phyloP scores from a whole-genome alignment of 2,797 vertebrate genomes.

The Apogon talboti region DNA sequence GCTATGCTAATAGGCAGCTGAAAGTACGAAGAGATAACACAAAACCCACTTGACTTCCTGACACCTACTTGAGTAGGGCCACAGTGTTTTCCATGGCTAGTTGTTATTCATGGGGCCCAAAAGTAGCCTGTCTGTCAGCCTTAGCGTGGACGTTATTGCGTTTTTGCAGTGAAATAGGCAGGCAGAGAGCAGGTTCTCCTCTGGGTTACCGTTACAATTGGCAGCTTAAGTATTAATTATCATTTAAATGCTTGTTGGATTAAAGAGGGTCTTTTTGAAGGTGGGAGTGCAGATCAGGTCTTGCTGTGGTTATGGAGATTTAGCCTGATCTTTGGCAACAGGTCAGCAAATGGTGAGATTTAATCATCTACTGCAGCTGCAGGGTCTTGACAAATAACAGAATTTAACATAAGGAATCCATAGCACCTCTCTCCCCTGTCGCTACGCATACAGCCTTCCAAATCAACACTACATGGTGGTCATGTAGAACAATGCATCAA shows the following conservation, averaged over 20 bases:
- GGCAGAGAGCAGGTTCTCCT: conserved; percentile 46
- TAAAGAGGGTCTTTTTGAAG: conserved; percentile 60
- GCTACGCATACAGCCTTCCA: background rate
- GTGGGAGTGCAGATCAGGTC: conserved; percentile 60
- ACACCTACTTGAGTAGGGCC: conserved; percentile 80
- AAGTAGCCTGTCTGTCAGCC: conserved; percentile 80
- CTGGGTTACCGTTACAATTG: conserved; percentile 65
- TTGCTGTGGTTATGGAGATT: conserved; percentile 52
- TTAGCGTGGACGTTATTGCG: conserved; percentile 64
- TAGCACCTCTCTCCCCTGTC: background rate
- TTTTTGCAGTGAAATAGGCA: conserved; percentile 56
- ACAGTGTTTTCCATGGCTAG: conserved; percentile 76
- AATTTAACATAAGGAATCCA: conserved; percentile 9
- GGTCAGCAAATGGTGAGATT: conserved; percentile 64
- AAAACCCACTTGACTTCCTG: conserved; percentile 86
- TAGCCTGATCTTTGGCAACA: conserved; percentile 47
- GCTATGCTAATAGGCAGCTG: conserved; percentile 85
- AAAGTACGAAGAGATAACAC: conserved; percentile 84
- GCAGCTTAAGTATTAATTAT: conserved; percentile 82
- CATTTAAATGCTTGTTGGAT: conserved; percentile 85
- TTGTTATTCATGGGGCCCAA: conserved; percentile 81
- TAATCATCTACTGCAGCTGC: conserved; percentile 66
- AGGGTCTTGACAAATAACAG: conserved; percentile 28
- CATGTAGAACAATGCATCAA: background rate
- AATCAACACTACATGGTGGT: too few species aligned